These are phyloP conservation scores for Chelon labrosus DNA, from an alignment of 2,797 vertebrate genomes.

Conservation along the genomic window DNA sequence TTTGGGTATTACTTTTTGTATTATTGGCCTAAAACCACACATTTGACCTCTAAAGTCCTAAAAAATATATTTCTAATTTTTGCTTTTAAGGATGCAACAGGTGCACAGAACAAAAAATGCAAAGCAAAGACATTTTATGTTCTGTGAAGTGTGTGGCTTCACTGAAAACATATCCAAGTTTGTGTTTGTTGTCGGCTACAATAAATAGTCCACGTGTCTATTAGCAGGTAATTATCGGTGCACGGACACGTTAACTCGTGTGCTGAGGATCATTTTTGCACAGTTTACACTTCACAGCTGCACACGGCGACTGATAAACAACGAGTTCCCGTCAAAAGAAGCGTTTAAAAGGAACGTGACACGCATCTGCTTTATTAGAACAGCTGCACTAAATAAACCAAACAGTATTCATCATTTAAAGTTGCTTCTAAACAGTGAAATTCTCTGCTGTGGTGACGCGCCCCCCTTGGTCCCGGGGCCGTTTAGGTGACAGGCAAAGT, in stretches of 20 bases:
- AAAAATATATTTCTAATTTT: too few relatives aligned
- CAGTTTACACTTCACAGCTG: neutral
- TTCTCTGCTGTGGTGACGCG: neutral
- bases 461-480: constrained; percentile 1
- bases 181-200: neutral
- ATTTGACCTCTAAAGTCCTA: constrained; percentile 20
- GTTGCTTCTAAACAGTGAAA: neutral
- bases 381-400: too few relatives aligned
- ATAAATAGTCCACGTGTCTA: neutral
- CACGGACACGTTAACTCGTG: neutral
- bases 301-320: too few relatives aligned
- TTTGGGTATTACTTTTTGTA: neutral
- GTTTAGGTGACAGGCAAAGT: constrained; percentile 44
- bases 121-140: too few relatives aligned
- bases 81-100: neutral
- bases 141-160: neutral
- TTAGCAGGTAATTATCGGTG: neutral
- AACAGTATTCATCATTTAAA: neutral
- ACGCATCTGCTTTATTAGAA: too few relatives aligned
- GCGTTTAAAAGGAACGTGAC: too few relatives aligned
- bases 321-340: too few relatives aligned
- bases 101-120: neutral
- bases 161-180: neutral
- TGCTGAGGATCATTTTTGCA: neutral
- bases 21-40: neutral